Base-by-base conservation (phyloP, 2,888 invertebrate genomes). In the Helicoverpa assulta region DNA sequence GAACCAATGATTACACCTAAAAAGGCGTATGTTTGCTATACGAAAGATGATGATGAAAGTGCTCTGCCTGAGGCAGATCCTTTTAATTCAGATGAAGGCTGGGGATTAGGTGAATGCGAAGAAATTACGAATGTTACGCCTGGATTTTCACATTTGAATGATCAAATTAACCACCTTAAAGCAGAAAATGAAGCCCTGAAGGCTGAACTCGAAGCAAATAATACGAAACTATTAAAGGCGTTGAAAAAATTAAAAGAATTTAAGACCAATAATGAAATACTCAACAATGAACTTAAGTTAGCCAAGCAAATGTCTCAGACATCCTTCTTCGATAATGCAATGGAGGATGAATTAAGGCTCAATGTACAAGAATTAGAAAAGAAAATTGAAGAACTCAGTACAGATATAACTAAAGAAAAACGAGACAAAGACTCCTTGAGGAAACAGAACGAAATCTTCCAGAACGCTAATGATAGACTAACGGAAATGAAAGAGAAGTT, bases 161-260 rank as follows among this genome's bases (percentile, higher is more conserved):
- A 96, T 61, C 95, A 96, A 82, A 94, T 97, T n/a, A 90, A 94
- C 37, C 94, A 96, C 65, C 91, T 98, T 6, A 96, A 96, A 81
- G 89, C 93, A 1, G 96, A 97, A 73, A 96, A 96, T 72, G 95
- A 96, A 19, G 92, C 93, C 55, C 90, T 97, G 21, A 93, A 96
- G 68, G 95, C 96, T 65, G 97, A 98, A 81, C 95, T 97, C 10
- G 96, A 96, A 76, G 93, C 96, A 37, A 93, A 96, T 71, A 97
- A 98, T 89, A 91, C 97, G 0, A 98, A 98, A 88, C 97, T 97
- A 40, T 96, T 97, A 1, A 98, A 98, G 93, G 96, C 98, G 78
- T 94, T 99, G 81, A 97, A 98, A 85, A 99, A 98, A 90, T 92
- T 99, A 54, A 99, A 98, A 90, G 98, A 98, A 87, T 96, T 98